Base-by-base conservation (phyloP, 1,140 invertebrate species). In the Caerostris darwini region DNA sequence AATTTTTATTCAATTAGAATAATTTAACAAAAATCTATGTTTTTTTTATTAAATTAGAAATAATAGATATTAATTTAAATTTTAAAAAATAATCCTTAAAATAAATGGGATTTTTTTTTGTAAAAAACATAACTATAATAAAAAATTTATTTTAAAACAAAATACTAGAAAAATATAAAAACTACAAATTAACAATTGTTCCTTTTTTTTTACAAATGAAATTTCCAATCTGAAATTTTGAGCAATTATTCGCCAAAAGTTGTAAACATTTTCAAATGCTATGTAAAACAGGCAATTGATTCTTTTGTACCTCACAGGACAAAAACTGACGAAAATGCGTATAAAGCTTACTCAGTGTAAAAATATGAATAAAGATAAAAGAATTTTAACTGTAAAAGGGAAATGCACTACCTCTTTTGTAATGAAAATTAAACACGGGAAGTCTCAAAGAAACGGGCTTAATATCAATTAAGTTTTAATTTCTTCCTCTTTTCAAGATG, bases 331-430 rank as follows among this genome's bases (percentile, higher is more conserved):
- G 34, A 77, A 50, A 53, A 67, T 34, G 61, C 6, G 50, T 53
- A 10, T 50, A 77, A 77, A 77, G 5, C 71, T 34, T 77, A 77
- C 56, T 19, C 3, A 7, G 14, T 19, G 57, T n/a, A 91, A 91
- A 91, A 91, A 91, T 69, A 91, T 61, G 90, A 91, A 91, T 91
- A 82, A 71, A 71, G 69, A 90, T 90, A 56, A 71, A 67, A 50
- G 12, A 8, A 3, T 5, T 77, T 50, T 77, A 58, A 61, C 6
- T 61, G n/a, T 91, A 82, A 91, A 91, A 91, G 50, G 71, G 82
- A 90, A 91, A 91, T 91, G 50, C 19, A n/a, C 56, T 7, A 77
- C 34, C 77, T 17, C 88, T 56, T 90, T 88, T 88, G n/a, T 53
- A 50, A 67, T 19, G 58, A 88, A 88, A 88, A 88, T 88, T 64